Evolutionary conservation across 2,797 vertebrate species (phyloP), one percentile per base, ranked within the genome.

Genomic region (Argya squamiceps): DNA sequence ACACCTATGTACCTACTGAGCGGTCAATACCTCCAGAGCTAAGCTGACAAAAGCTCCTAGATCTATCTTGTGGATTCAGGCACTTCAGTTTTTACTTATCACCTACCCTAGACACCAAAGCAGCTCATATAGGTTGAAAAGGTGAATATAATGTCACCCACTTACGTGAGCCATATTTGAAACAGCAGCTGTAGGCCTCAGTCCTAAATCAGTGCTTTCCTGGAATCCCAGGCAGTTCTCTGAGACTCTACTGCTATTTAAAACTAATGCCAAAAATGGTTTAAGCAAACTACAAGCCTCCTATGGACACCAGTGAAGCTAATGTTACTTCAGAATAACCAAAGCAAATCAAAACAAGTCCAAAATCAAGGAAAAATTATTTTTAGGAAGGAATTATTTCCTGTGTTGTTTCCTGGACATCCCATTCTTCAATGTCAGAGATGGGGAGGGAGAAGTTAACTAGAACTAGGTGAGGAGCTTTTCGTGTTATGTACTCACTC

Each of bases 351-450:
- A 75, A 71, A 75, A 0, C 47, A 58, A 4, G 19, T 12, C 30
- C 44, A 56, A 63, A 93, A 87, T 15, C 29, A 84, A 78, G 49
- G 7, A 49, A 60, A 71, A 81, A 37, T 1, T 63, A 14, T 44
- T 76, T 82, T 71, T 76, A 90, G 32, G 58, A 79, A 68, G 36
- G 14, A 91, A 63, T 73, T 89, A 18, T 36, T 82, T 89, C 56
- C 49, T 64, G 13, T 6, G 15, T 41, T 76, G 37, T 77, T 76
- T 89, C 53, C 34, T 91, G 41, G 27, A 53, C 34, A 87, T 41
- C 10, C 10, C 10, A 26, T 32, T 71, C 73, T 73, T 62, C 36
- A 71, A 27, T 0, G 0, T 11, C 12, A 29, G 22, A 5, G 15
- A 10, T 46, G 15, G 32, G 24, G 23, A 91, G 9, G 24, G 75